Evolutionary conservation across 2,888 invertebrate genomes (phyloP).

Genomic region (Meghimatium bilineatum): DNA sequence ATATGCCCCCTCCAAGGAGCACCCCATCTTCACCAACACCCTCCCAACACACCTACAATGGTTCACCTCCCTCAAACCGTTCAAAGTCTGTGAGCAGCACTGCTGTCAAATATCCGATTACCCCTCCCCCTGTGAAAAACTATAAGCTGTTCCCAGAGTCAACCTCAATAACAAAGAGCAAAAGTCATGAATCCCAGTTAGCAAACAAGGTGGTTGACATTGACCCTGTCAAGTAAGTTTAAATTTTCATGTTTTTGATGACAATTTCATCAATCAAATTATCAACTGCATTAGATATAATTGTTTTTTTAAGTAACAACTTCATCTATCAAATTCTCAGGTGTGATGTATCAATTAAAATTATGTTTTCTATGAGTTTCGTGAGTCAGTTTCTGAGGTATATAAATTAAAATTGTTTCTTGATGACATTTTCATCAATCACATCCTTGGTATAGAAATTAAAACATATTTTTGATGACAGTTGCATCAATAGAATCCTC

Average conservation of each 20-base stretch:
- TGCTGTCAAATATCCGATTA: slow-evolving; percentile 84
- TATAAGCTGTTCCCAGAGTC: slow-evolving; percentile 80
- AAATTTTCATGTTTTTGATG: not conserved
- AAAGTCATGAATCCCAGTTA: slow-evolving; percentile 93
- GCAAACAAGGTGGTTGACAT: slow-evolving; percentile 81
- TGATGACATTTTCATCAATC: too few species aligned
- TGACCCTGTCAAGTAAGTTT: slow-evolving; percentile 69
- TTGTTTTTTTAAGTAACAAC: too few species aligned
- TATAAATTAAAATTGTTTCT: too few species aligned
- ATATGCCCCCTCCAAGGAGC: slow-evolving; percentile 73
- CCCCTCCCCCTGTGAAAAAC: slow-evolving; percentile 88
- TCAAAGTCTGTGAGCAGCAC: slow-evolving; percentile 72
- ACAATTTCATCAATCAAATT: not conserved
- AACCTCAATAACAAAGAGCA: slow-evolving; percentile 87
- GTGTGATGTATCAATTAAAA: too few species aligned
- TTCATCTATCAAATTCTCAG: too few species aligned
- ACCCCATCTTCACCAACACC: slow-evolving; percentile 74
- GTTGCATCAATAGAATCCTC: too few species aligned
- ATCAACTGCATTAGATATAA: not conserved
- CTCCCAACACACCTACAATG: slow-evolving; percentile 68
- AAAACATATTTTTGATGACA: too few species aligned
- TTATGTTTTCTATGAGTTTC: too few species aligned
- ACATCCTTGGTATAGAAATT: too few species aligned
- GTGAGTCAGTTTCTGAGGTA: too few species aligned
- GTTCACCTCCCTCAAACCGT: slow-evolving; percentile 79